Percentiles rank a stretch among this genome's conserved stretches.
Conservation (phyloP, 2,888 invertebrate species). For the Epirrhoe tristata region DNA sequence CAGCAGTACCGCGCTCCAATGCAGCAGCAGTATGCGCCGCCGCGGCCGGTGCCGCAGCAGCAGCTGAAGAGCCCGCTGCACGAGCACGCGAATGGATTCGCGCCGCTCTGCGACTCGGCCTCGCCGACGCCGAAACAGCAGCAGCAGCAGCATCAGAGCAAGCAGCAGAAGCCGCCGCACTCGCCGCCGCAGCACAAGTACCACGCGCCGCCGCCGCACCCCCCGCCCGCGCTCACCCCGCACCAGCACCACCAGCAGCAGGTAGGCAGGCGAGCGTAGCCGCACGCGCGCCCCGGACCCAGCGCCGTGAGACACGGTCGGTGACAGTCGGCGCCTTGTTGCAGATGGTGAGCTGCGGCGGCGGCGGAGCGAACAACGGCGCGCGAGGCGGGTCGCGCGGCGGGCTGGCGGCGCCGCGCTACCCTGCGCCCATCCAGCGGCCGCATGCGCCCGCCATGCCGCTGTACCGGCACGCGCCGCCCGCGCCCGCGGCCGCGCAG, state of each 20-base stretch:
- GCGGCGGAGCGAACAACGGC: slow-evolving; percentile 58
- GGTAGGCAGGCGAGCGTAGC: slow-evolving; percentile 55
- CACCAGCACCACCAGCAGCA: slow-evolving; percentile 75
- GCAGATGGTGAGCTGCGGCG: slow-evolving; percentile 69
- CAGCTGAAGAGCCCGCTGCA: slow-evolving; percentile 86
- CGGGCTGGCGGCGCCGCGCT: slow-evolving; percentile 73
- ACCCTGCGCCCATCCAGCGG: slow-evolving; percentile 85
- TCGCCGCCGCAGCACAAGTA: slow-evolving; percentile 82
- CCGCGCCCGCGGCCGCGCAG: slow-evolving; percentile 59
- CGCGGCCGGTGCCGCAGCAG: slow-evolving; percentile 74
- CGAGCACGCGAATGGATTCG: slow-evolving; percentile 80
- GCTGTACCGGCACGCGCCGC: slow-evolving; percentile 66
- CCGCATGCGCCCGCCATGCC: slow-evolving; percentile 77
- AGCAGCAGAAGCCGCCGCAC: slow-evolving; percentile 77
- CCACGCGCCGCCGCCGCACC: slow-evolving; percentile 74
- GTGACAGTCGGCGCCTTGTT: slow-evolving; percentile 26
- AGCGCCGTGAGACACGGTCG: background rate
- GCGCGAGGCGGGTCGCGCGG: slow-evolving; percentile 61
- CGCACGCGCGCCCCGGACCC: slow-evolving; percentile 43
- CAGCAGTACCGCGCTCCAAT: slow-evolving; percentile 79
- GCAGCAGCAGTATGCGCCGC: slow-evolving; percentile 79
- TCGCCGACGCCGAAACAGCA: slow-evolving; percentile 81
- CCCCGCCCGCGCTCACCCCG: slow-evolving; percentile 68
- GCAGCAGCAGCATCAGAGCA: slow-evolving; percentile 53
- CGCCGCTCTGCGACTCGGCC: slow-evolving; percentile 87